Base-by-base conservation (phyloP, 1,140 invertebrate genomes). In the Contarinia nasturtii region DNA sequence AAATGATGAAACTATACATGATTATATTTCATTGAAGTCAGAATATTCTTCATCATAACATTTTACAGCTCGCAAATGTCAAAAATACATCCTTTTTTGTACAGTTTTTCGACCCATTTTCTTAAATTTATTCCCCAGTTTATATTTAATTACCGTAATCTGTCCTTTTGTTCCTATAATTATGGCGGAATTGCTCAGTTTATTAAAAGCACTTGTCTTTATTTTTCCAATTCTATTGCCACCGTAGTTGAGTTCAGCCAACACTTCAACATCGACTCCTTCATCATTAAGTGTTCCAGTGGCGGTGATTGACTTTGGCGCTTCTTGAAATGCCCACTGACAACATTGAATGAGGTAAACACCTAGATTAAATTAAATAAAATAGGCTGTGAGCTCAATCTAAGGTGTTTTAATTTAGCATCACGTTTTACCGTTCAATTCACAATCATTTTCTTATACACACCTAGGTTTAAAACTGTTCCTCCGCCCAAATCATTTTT, bases 401-500 rank as follows among this genome's bases (percentile, higher is more conserved):
- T n/a, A n/a, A n/a, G n/a, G n/a, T n/a, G n/a, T n/a, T n/a, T n/a
- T n/a, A n/a, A n/a, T n/a, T n/a, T n/a, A n/a, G n/a, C n/a, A n/a
- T n/a, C n/a, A n/a, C n/a, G n/a, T n/a, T n/a, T n/a, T n/a, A n/a
- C n/a, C n/a, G n/a, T n/a, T n/a, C n/a, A n/a, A n/a, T n/a, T n/a
- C n/a, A n/a, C n/a, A n/a, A n/a, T n/a, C n/a, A n/a, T n/a, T n/a
- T n/a, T n/a, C n/a, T n/a, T 61, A 57, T n/a, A 15, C 3, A 40
- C 17, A 27, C 27, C 27, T 10, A 27, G 10, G 10, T 27, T 10
- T 10, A 27, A 27, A 5, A 86, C 63, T 0, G 79, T 77, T 5
- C 88, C 84, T 12, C 88, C 88, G 2, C 86, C 87, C 2, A 86
- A 51, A 57, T 70, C 57, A 64, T 82, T 65, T 57, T 64, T 68